Conservation (phyloP, 2,797 vertebrate species). For the Bryconaethiops microstoma region DNA sequence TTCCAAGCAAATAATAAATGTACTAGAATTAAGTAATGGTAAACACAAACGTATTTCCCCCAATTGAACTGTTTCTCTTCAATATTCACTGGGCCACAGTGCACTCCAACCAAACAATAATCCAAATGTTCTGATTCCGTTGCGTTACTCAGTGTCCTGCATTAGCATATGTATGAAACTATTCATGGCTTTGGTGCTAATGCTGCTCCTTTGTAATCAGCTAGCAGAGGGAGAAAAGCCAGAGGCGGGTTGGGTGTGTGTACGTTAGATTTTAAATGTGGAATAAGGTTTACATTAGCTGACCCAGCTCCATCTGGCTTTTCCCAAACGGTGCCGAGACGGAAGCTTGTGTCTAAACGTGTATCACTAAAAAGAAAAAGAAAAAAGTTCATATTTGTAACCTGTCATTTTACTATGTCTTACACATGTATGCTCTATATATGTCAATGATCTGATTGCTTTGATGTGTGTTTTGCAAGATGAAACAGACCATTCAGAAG, state of each 20-base stretch:
- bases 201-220: neutral
- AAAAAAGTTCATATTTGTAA: neutral
- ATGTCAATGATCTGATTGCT: neutral
- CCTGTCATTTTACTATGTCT: neutral
- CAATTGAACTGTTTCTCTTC: neutral
- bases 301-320: neutral
- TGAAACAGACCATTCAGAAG: neutral
- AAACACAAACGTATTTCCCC: neutral
- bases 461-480: neutral
- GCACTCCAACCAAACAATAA: neutral
- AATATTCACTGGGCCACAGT: neutral
- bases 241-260: neutral
- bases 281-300: conserved; percentile 2
- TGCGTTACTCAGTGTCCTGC: neutral
- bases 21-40: neutral
- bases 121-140: neutral
- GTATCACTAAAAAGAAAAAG: neutral
- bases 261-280: neutral
- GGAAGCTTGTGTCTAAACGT: neutral
- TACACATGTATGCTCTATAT: neutral
- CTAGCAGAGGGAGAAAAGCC: neutral
- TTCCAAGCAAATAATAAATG: neutral
- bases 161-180: conserved; percentile 35
- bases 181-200: conserved; percentile 9
- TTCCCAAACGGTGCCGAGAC: neutral